Base-by-base conservation (phyloP, 2,888 invertebrate species). In the Kuschelorhynchus macadamiae region DNA sequence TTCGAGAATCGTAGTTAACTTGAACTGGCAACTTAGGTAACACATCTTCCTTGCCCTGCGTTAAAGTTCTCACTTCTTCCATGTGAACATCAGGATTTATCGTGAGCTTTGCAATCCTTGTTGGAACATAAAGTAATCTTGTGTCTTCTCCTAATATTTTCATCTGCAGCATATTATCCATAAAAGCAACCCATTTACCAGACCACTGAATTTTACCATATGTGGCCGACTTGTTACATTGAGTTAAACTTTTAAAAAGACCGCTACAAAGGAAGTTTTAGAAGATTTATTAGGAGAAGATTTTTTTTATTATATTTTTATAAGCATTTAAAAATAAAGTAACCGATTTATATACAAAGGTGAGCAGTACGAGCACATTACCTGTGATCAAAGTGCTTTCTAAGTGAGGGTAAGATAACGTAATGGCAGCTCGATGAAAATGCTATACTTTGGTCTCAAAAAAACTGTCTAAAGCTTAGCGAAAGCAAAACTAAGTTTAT, bases 81-180 rank as follows among this genome's bases (percentile, higher is more conserved):
- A 74, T 0, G 81, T 72, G 83, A 39, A 71, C 69, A 61, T 76
- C 77, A 1, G 87, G 85, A 73, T 88, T 84, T 53, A 89, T 85
- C 7, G 81, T 77, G 4, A 88, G 65, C 59, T 81, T 83, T 57
- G 85, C 82, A 41, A 89, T 85, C 17, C 86, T 81, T 0, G 87
- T 88, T 0, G 95, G 95, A 0, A 95, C 87, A 77, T 90, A 87
- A 1, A 94, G 86, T 0, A 89, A 87, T 2, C 92, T 85, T 0
- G 89, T 89, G 73, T 91, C 90, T 33, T 88, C 85, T 12, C 89
- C 88, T 14, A 94, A 79, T 60, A 95, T 90, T 7, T 76, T 75
- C 75, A 93, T 87, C 82, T 96, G 96, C 9, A 96, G 85, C 90
- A 96, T 91, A 55, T 92, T 92, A 83, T 96, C 96, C 86, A 96